phyloP scores from a whole-genome alignment of 2,888 invertebrate genomes.

The Xanthorhoe designata region DNA sequence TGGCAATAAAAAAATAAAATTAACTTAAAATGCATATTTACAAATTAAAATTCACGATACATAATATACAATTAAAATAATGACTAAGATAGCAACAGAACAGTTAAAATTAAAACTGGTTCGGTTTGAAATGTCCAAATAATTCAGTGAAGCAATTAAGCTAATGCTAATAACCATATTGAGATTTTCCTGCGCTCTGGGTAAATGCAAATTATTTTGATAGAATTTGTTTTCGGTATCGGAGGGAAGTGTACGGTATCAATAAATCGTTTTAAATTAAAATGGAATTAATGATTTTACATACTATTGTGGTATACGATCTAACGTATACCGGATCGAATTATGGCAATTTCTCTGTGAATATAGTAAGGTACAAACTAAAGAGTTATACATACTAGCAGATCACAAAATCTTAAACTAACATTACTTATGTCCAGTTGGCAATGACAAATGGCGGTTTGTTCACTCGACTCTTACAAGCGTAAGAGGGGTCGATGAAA shows the following conservation, averaged over 20 bases:
- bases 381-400: slow-evolving; percentile 77
- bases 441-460: slow-evolving; percentile 83
- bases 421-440: slow-evolving; percentile 79
- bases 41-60: slow-evolving; percentile 79
- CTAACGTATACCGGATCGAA: slow-evolving; percentile 64
- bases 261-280: slow-evolving; percentile 60
- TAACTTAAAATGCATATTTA: slow-evolving; percentile 83
- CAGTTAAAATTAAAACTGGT: slow-evolving; percentile 67
- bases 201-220: slow-evolving; percentile 66
- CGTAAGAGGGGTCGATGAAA: slow-evolving; percentile 73
- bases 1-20: slow-evolving; percentile 81
- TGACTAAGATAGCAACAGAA: slow-evolving; percentile 79
- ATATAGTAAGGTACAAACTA: slow-evolving; percentile 74
- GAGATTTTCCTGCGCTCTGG: slow-evolving; percentile 52
- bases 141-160: slow-evolving; percentile 30
- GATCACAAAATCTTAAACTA: slow-evolving; percentile 83
- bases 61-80: slow-evolving; percentile 83
- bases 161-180: slow-evolving; percentile 55
- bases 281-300: slow-evolving; percentile 51
- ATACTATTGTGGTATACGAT: slow-evolving; percentile 63
- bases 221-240: slow-evolving; percentile 53
- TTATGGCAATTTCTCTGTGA: slow-evolving; percentile 82
- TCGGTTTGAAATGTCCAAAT: slow-evolving; percentile 62
- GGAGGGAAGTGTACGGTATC: slow-evolving; percentile 64
- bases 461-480: slow-evolving; percentile 75